Base-by-base conservation (phyloP, 2,797 vertebrate species). In the Pelodytes ibericus region DNA sequence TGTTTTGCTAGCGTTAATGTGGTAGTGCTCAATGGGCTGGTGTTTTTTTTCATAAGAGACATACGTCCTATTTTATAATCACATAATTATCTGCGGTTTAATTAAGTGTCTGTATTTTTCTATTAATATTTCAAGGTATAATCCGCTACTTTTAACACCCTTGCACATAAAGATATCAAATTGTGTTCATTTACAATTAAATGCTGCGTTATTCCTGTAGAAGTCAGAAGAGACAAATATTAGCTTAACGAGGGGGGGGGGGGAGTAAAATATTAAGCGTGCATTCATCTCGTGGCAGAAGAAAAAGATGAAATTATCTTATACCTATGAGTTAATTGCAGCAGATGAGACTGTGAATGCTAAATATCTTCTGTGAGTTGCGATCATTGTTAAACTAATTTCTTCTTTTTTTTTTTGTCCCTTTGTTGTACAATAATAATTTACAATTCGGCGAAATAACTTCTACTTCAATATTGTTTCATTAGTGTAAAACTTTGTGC, bases 1-100 rank as follows among this genome's bases (percentile, higher is more conserved):
- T 78, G 76, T 59, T 68, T 44, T 56, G 75, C 67, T 29, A 68
- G 68, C 47, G 75, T 71, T 77, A 36, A 64, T 77, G 75, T 77
- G 72, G 75, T 72, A 27, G 26, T 20, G 57, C 59, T 63, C 33
- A 72, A 61, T 62, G 76, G 56, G 30, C 76, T 78, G 70, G 72
- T 73, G 39, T 63, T 29, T 67, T 56, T 10, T 16, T 3, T 44
- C 41, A 44, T 44, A 13, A 44, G 9, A 24, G 20, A 39, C 18
- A 10, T 62, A 22, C 39, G 51, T 69, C 30, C 44, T 20, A 57
- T 76, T 53, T 72, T 72, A 57, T 29, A 59, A 27, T 41, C 29
- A 3, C 29, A 61, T 68, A 47, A 68, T 56, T 68, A 72, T 60
- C 30, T 66, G 24, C 13, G 49, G 26, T 56, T 65, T 66, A 25